Evolutionary conservation across 2,113 vertebrate species (phyloP).

Genomic region (Urocitellus parryii): DNA sequence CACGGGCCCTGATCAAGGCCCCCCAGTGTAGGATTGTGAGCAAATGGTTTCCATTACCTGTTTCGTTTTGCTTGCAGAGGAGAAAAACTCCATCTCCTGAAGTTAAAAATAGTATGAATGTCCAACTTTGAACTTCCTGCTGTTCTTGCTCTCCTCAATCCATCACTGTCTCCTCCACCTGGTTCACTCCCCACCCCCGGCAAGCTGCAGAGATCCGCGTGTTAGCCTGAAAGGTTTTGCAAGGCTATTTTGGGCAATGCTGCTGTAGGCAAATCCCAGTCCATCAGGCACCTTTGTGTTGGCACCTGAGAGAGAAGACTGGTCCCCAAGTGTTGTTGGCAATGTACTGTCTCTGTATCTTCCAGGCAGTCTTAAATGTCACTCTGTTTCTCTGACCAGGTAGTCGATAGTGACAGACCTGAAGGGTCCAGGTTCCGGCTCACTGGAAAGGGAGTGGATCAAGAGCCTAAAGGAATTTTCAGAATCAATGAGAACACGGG

Average conservation of each 20-base stretch:
- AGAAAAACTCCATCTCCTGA: not conserved
- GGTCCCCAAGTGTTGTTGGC: not conserved
- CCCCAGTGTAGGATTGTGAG: rapidly evolving
- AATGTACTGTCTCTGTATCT: not conserved
- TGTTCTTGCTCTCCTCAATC: not conserved
- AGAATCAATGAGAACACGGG: conserved; percentile 94
- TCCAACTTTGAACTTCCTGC: not conserved
- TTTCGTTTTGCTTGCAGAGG: not conserved
- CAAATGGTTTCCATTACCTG: not conserved
- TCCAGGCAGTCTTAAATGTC: not conserved
- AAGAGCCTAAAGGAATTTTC: conserved; percentile 95
- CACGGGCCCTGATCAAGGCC: too few species aligned
- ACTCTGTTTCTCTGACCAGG: conserved; percentile 84
- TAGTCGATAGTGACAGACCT: conserved; percentile 90
- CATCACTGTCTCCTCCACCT: not conserved
- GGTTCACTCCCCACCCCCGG: rapidly evolving
- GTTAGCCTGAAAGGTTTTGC: not conserved
- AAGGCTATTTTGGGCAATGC: not conserved
- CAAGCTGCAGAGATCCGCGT: not conserved
- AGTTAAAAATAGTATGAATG: conserved; percentile 6
- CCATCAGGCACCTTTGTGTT: not conserved
- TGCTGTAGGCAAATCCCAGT: not conserved
- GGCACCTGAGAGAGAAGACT: not conserved
- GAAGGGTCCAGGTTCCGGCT: conserved; percentile 93
- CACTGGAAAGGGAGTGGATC: conserved; percentile 95